phyloP scores from a whole-genome alignment of 2,888 invertebrate species.

The Leptarthrus brevirostris region DNA sequence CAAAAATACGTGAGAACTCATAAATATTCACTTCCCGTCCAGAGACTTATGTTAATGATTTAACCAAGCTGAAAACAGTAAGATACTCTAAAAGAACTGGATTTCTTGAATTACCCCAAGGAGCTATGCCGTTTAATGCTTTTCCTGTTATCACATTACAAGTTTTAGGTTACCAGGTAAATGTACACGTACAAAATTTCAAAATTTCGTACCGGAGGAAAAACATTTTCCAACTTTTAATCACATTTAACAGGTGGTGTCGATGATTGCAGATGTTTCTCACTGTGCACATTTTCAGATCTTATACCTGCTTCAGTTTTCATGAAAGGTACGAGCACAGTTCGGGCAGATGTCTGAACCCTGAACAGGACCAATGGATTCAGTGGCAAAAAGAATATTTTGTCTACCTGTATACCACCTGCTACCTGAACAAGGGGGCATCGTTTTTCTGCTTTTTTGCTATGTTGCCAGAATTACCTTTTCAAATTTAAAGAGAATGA shows the following conservation, averaged over 20 bases:
- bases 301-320: neutral
- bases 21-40: no score
- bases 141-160: neutral
- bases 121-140: neutral
- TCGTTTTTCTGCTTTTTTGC: neutral
- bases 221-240: neutral
- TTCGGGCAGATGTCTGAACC: neutral
- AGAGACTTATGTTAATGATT: no score
- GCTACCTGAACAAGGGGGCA: neutral
- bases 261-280: slow-evolving; percentile 29
- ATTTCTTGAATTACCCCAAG: no score
- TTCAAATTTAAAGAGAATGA: no score
- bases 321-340: neutral
- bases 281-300: slow-evolving; percentile 16
- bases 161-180: slow-evolving; percentile 10
- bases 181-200: neutral
- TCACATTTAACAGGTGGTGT: slow-evolving; percentile 34
- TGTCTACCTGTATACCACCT: slow-evolving; percentile 7
- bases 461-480: neutral
- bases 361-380: neutral
- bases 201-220: neutral
- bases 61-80: no score
- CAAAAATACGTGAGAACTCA: no score
- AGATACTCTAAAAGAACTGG: no score
- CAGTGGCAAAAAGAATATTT: neutral